These are phyloP conservation scores for Drosophila mettleri DNA, from an alignment of 2,888 invertebrate species.

Conservation along the genomic window DNA sequence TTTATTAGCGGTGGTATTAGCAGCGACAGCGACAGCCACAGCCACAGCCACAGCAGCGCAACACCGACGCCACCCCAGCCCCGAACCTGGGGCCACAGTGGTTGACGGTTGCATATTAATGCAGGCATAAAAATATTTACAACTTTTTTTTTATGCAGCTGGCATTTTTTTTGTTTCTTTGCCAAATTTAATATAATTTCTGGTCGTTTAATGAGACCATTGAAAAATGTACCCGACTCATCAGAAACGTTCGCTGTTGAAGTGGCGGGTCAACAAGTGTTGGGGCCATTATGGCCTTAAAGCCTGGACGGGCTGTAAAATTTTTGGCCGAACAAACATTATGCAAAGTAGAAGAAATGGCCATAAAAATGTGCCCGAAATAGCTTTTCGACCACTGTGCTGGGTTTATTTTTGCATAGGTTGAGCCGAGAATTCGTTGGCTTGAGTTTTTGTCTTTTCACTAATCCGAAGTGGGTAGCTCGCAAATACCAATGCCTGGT, in stretches of 20 bases:
- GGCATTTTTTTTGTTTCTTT: too few species aligned
- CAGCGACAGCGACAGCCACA: constrained; percentile 62
- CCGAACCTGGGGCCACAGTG: constrained; percentile 55
- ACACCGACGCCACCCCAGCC: neutral
- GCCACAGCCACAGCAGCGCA: neutral
- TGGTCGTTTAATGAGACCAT: constrained; percentile 78
- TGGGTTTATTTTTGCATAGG: constrained; percentile 48
- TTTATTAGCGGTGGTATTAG: constrained; percentile 82
- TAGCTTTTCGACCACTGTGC: constrained; percentile 57
- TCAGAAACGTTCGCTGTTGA: constrained; percentile 40
- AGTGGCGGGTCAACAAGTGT: constrained; percentile 66
- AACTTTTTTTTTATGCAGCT: constrained; percentile 79
- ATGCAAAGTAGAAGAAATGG: constrained; percentile 66
- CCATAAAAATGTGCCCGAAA: constrained; percentile 43
- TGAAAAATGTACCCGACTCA: constrained; percentile 66
- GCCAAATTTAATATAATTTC: constrained; percentile 79
- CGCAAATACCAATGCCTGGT: constrained; percentile 74
- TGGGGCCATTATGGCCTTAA: constrained; percentile 60
- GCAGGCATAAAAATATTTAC: constrained; percentile 80
- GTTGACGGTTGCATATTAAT: constrained; percentile 80
- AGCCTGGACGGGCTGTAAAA: constrained; percentile 61
- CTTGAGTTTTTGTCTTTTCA: constrained; percentile 71
- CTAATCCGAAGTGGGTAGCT: constrained; percentile 74
- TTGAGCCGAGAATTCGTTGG: constrained; percentile 41
- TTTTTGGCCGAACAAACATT: constrained; percentile 70